Base-by-base conservation (phyloP, 2,113 vertebrate genomes). In the Plecotus auritus region DNA sequence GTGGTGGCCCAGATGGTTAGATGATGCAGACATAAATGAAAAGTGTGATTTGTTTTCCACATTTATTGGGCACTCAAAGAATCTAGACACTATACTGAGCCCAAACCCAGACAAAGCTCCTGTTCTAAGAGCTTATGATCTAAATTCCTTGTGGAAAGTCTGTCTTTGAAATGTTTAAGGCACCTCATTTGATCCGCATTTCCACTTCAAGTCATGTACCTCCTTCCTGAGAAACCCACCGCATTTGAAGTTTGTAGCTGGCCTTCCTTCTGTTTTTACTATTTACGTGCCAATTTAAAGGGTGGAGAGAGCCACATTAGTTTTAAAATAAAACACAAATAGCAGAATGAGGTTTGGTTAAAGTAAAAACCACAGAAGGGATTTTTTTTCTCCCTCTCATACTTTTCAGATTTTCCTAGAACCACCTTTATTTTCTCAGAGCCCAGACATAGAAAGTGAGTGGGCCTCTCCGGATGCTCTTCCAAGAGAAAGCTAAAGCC, bases 371-470 rank as follows among this genome's bases (percentile, higher is more conserved):
- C 96, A 92, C 96, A 97, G 94, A 85, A 95, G 32, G 82, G 45
- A 78, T 87, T 94, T 94, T 88, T 82, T 89, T n/a, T 18, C 0
- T 26, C 23, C 84, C 69, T 67, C 37, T 88, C 74, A 66, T 74
- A 90, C 80, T 95, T 96, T 97, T 97, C 97, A 97, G 82, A 96
- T 97, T 97, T 97, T 97, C 95, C 97, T 97, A 95, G 96, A 95
- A 85, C 94, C 90, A 96, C 91, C 94, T 96, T 96, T 92, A 72
- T 95, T 94, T 95, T 90, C 85, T 97, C 70, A 66, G 87, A 96
- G 96, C 70, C 82, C 90, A 93, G 96, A 88, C 96, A 93, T 67
- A 90, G 96, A 92, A 96, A 96, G 85, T 81, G 90, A 91, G 59
- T 67, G 85, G 83, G 88, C 77, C 82, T 94, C 88, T 78, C 70